Percentiles rank a stretch among this genome's conserved stretches.
Conservation (phyloP, 2,113 vertebrate species). For the Hydrolagus affinis region DNA sequence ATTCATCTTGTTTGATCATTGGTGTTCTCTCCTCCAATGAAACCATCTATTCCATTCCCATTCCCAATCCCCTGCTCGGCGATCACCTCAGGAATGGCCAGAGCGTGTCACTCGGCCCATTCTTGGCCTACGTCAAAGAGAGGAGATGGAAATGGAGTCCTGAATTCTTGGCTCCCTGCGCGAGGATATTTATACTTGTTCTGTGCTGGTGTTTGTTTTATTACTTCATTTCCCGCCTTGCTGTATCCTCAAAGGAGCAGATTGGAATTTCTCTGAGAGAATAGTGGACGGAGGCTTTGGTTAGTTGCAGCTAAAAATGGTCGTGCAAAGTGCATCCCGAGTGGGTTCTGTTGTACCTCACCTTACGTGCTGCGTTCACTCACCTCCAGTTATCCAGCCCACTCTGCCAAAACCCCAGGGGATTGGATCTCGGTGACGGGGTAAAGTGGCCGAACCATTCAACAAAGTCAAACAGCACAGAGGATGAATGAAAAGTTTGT, state of each 20-base stretch:
- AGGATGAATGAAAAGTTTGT: background rate
- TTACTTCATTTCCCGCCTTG: background rate
- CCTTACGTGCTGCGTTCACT: slow-evolving; percentile 1
- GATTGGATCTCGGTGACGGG: background rate
- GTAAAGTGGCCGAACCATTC: no score
- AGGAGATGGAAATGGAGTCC: background rate
- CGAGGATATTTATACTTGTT: background rate
- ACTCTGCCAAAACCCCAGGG: background rate
- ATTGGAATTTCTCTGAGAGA: background rate
- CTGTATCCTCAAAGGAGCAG: background rate
- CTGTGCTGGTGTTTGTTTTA: background rate
- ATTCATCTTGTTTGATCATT: no score
- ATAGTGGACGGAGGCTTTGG: background rate
- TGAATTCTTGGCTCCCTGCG: background rate
- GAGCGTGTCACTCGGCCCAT: background rate
- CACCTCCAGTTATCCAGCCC: slow-evolving; percentile 4
- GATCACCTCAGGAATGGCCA: background rate
- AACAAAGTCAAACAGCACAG: background rate
- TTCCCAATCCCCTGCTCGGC: no score
- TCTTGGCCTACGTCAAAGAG: background rate
- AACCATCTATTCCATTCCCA: no score
- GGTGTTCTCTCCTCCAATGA: no score
- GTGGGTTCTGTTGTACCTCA: background rate
- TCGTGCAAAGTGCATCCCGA: background rate
- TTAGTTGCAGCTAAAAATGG: background rate